Percentiles rank a stretch among this genome's conserved stretches.
phyloP scores from a whole-genome alignment of 1,140 invertebrate species.

The Neodiprion fabricii region DNA sequence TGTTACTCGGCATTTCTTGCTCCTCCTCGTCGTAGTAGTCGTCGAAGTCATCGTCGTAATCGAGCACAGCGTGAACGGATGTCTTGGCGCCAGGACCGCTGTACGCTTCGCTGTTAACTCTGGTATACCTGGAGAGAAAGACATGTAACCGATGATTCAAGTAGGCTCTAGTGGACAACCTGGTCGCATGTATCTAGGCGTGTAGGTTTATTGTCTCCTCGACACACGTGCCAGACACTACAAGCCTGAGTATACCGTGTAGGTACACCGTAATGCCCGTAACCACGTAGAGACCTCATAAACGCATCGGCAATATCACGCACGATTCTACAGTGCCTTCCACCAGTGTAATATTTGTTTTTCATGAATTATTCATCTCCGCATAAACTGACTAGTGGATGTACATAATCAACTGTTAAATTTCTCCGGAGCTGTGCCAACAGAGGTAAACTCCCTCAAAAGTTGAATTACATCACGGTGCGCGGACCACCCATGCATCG shows the following conservation, averaged over 20 bases:
- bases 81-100: constrained; percentile 65
- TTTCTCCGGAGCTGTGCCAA: too few relatives aligned
- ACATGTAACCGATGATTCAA: background rate
- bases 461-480: too few relatives aligned
- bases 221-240: background rate
- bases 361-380: background rate
- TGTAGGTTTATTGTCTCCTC: background rate
- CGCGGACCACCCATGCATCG: too few relatives aligned
- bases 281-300: background rate
- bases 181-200: background rate
- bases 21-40: constrained; percentile 67
- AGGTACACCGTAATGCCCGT: too few relatives aligned
- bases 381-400: background rate
- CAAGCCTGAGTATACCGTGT: too few relatives aligned
- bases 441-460: too few relatives aligned
- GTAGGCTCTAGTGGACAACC: too few relatives aligned
- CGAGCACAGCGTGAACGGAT: constrained; percentile 73
- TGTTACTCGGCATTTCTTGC: constrained; percentile 41
- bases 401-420: too few relatives aligned
- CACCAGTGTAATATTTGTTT: background rate
- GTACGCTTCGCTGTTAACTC: constrained; percentile 59
- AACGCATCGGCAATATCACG: background rate
- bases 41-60: constrained; percentile 68
- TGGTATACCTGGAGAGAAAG: constrained; percentile 56
- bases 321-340: background rate